A percentile compares a stretch with the other conserved stretches of the same genome.
These are phyloP conservation scores for Macquaria ambigua DNA, from an alignment of 2,113 vertebrate species.

Conservation along the genomic window DNA sequence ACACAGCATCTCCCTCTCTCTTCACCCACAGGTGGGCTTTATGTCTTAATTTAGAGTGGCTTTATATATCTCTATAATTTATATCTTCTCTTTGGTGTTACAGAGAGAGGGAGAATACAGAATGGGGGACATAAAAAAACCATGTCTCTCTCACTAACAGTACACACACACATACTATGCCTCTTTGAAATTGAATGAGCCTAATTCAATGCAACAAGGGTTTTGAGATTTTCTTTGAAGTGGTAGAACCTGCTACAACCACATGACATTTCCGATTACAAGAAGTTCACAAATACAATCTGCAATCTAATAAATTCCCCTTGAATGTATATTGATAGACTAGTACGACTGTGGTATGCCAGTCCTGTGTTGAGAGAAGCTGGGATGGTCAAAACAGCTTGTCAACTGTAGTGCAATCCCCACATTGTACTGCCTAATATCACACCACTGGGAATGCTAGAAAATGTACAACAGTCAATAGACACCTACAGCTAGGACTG, in stretches of 20 bases:
- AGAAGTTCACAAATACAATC: conserved; percentile 69
- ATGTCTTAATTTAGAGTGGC: conserved; percentile 20
- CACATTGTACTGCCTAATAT: conserved; percentile 53
- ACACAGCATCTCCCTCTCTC: conserved; percentile 53
- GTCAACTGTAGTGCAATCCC: conserved; percentile 33
- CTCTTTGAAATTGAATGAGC: conserved; percentile 40
- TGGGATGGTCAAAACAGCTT: conserved; percentile 39
- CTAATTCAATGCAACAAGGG: conserved; percentile 44
- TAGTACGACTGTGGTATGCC: conserved; percentile 51
- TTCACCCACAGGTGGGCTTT: conserved; percentile 40
- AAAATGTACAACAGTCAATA: conserved; percentile 75
- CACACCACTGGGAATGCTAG: conserved; percentile 66
- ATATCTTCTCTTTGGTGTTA: conserved; percentile 79
- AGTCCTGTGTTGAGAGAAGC: conserved; percentile 18
- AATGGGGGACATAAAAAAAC: conserved; percentile 26
- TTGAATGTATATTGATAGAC: conserved; percentile 47
- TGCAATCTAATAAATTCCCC: conserved; percentile 64
- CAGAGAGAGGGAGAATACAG: conserved; percentile 58
- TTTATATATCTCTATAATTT: conserved; percentile 42
- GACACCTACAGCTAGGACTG: conserved; percentile 71
- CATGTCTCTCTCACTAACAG: conserved; percentile 38
- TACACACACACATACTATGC: conserved; percentile 43
- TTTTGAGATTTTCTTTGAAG: conserved; percentile 31
- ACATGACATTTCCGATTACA: conserved; percentile 67
- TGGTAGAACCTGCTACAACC: conserved; percentile 71